Evolutionary conservation across 2,797 vertebrate genomes (phyloP).

Genomic region (Myotis findleyi): DNA sequence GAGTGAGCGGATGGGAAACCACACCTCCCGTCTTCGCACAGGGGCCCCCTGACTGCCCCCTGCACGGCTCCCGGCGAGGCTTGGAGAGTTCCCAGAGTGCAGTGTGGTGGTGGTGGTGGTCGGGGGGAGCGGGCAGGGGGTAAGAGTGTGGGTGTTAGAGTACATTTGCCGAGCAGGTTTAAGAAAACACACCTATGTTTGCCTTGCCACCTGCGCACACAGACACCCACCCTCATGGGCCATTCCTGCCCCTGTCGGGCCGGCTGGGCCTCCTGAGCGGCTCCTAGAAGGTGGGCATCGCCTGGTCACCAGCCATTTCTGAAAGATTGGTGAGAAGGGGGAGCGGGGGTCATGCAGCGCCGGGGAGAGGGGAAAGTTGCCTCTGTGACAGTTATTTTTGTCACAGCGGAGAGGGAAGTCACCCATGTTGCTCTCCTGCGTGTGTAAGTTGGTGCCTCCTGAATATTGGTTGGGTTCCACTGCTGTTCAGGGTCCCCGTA

Average conservation of each 20-base stretch:
- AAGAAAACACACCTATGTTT: neutral
- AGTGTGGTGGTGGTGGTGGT: too few relatives aligned
- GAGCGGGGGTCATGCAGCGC: neutral
- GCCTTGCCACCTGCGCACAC: too few relatives aligned
- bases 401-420: neutral
- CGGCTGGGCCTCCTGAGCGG: neutral
- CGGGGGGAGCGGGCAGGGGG: too few relatives aligned
- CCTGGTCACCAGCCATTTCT: neutral
- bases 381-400: neutral
- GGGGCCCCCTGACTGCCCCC: too few relatives aligned
- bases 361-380: neutral
- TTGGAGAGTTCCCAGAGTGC: too few relatives aligned
- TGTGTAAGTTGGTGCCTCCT: neutral
- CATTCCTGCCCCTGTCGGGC: neutral
- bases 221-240: neutral
- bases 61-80: rapidly evolving
- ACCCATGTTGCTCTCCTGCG: neutral
- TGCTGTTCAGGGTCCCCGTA: neutral
- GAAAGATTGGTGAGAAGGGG: neutral
- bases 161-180: neutral
- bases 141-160: too few relatives aligned
- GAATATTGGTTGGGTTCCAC: neutral
- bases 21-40: rapidly evolving
- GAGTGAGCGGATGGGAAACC: rapidly evolving
- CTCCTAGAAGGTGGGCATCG: neutral